Conservation (phyloP, 35 echinoderm and acorn worm species). For the Ophiothrix spiculata region DNA sequence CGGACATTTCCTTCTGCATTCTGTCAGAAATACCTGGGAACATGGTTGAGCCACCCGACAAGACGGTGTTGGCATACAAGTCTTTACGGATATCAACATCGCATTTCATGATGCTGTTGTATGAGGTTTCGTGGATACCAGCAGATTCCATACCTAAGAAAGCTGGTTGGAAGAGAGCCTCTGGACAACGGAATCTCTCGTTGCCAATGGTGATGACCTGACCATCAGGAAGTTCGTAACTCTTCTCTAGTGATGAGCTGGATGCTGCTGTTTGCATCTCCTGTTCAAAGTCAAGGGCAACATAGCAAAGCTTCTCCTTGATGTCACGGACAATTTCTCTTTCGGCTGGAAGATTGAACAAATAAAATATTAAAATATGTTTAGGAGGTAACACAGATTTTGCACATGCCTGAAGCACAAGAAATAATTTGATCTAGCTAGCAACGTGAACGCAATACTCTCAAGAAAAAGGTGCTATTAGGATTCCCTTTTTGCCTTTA, state of each 20-base stretch:
- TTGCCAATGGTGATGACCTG: slow-evolving; percentile 67
- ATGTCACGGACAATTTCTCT: slow-evolving; percentile 8
- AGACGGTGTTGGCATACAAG: slow-evolving; percentile 55
- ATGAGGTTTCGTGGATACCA: slow-evolving; percentile 63
- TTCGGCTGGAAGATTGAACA: slow-evolving; percentile 1
- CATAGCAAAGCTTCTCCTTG: neutral
- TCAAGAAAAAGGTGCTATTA: no score
- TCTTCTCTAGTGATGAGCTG: slow-evolving; percentile 13
- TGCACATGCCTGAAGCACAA: no score
- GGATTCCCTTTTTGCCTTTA: no score
- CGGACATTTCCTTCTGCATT: slow-evolving; percentile 63
- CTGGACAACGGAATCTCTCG: slow-evolving; percentile 49
- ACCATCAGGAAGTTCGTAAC: slow-evolving; percentile 7
- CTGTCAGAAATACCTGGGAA: slow-evolving; percentile 58
- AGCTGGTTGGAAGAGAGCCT: slow-evolving; percentile 55
- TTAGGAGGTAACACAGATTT: no score
- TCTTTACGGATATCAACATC: slow-evolving; percentile 60
- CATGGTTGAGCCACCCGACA: slow-evolving; percentile 61
- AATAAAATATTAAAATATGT: no score
- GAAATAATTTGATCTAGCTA: no score
- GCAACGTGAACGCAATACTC: no score
- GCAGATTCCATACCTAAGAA: slow-evolving; percentile 52
- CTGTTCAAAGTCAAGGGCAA: neutral
- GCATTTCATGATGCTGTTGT: slow-evolving; percentile 70
- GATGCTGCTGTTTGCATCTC: neutral